Percentiles rank a stretch among this genome's conserved stretches.
phyloP scores from a whole-genome alignment of 2,113 vertebrate genomes.

The Eurypyga helias region DNA sequence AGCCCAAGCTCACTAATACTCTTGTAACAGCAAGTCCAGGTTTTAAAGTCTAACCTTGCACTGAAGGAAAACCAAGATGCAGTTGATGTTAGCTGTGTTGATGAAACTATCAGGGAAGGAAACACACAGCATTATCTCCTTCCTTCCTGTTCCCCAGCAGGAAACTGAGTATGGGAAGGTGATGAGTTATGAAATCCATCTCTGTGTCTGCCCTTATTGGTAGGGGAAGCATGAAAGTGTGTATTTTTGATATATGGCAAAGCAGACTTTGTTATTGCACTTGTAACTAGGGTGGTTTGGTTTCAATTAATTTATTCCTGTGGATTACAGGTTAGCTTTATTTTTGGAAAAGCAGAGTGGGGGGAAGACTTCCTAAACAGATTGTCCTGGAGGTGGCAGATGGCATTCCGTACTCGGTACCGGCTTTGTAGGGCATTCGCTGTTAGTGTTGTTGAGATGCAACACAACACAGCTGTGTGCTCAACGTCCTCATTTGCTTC shows the following conservation, averaged over 20 bases:
- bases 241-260: fast-evolving
- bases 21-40: neutral
- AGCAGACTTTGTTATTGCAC: neutral
- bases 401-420: neutral
- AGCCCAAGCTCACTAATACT: neutral
- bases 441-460: neutral
- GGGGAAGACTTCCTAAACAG: neutral
- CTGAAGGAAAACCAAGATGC: neutral
- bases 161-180: neutral
- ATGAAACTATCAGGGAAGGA: neutral
- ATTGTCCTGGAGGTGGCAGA: conserved; percentile 1
- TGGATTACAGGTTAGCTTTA: conserved; percentile 29
- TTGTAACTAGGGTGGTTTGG: neutral
- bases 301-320: neutral
- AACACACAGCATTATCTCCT: neutral
- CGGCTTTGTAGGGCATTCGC: neutral
- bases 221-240: neutral
- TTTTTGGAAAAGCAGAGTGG: neutral
- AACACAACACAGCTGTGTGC: neutral
- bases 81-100: neutral
- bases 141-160: neutral
- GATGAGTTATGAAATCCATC: neutral
- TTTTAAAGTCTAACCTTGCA: neutral
- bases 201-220: neutral
- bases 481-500: neutral